Base-by-base conservation (phyloP, 1,140 invertebrate species). In the Saccostrea echinata region DNA sequence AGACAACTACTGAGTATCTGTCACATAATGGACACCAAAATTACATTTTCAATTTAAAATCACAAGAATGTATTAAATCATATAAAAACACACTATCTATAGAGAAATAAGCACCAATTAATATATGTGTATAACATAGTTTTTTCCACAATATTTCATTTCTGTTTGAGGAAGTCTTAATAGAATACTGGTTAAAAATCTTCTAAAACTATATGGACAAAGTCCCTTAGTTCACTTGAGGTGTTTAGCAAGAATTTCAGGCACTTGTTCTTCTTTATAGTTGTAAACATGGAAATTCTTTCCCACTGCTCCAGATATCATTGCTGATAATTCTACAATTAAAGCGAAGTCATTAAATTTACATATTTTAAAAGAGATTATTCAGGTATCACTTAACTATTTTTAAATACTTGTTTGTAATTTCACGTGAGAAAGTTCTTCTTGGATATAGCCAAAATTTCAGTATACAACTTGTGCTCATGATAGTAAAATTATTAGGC, bases 251-350 rank as follows among this genome's bases (percentile, higher is more conserved):
- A 94, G 86, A 24, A 94, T 93, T 12, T 86, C 86, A 53, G 91
- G 87, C 9, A 84, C 84, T 51, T 89, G 86, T 51, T 86, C 84
- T 61, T 89, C 88, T 76, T 85, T 89, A 52, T 89, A 89, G 51
- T 89, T 43, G 82, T 87, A 87, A 8, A 89, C 88, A 68, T 27
- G 61, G 61, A 89, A 89, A 0, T 51, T 82, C 0, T 55, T 8
- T 43, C 57, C 76, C 4, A 57, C 88, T 18, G 84, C 88, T 30
- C 93, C 94, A 13, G 84, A 86, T 76, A 94, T 91, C 91, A 94
- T 93, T 43, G 90, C 88, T 24, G 94, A 94, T 51, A 94, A 80
- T 55, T 80, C 92, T 93, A 86, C 33, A 91, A 90, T 43, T 43
- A 43, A 43, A 43, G 6, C 43, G 0, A 43, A 43, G 43, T 2